Conservation (phyloP, 2,797 vertebrate species). For the Neostethus bicornis region DNA sequence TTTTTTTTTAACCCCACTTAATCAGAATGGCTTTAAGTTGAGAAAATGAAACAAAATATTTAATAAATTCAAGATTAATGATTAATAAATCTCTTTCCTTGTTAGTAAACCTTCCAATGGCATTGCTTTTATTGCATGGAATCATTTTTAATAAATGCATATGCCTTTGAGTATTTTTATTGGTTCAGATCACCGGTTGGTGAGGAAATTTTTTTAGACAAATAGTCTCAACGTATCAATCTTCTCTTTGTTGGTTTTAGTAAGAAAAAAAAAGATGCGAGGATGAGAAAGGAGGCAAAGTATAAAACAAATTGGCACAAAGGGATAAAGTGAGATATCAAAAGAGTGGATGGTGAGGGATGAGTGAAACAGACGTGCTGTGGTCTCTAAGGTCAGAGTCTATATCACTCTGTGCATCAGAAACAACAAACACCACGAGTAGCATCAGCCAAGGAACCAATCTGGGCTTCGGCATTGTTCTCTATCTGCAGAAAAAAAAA, state of each 20-base stretch:
- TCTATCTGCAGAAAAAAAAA: constrained; percentile 62
- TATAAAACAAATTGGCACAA: constrained; percentile 68
- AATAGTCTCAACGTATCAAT: constrained; percentile 55
- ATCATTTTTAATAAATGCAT: constrained; percentile 68
- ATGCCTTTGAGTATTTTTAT: constrained; percentile 49
- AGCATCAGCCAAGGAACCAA: constrained; percentile 71
- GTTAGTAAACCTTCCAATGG: constrained; percentile 47
- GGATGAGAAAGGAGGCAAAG: constrained; percentile 59
- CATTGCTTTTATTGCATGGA: constrained; percentile 57
- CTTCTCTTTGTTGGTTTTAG: constrained; percentile 65
- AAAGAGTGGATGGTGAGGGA: constrained; percentile 60
- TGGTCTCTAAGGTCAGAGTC: constrained; percentile 72
- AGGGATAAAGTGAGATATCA: constrained; percentile 74
- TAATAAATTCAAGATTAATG: constrained; percentile 32
- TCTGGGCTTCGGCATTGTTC: constrained; percentile 75
- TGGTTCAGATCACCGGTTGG: constrained; percentile 61
- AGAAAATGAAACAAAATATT: constrained; percentile 45
- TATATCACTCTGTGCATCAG: constrained; percentile 61
- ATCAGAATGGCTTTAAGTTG: constrained; percentile 42
- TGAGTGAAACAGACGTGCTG: constrained; percentile 57
- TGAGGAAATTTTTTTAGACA: constrained; percentile 62
- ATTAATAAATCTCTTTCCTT: constrained; percentile 17
- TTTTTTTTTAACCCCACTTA: constrained; percentile 29
- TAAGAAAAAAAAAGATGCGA: constrained; percentile 24
- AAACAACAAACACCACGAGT: constrained; percentile 64